Conservation (phyloP, 2,888 invertebrate genomes). For the Dicycla oo region DNA sequence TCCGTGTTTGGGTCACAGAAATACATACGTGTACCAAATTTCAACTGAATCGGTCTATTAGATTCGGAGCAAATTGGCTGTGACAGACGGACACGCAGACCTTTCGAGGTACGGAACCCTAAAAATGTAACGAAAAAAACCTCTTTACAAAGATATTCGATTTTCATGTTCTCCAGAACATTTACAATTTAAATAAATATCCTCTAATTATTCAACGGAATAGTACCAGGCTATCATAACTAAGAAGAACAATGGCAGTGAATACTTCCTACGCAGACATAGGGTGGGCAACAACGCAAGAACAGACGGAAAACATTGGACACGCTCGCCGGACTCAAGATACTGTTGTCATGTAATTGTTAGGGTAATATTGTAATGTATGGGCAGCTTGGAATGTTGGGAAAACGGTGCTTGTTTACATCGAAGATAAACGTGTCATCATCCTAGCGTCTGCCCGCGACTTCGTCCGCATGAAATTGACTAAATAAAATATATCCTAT, state of each 20-base stretch:
- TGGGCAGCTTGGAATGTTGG: constrained; percentile 5
- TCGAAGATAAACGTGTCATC: no score
- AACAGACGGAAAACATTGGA: constrained; percentile 87
- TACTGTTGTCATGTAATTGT: constrained; percentile 55
- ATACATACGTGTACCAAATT: no score
- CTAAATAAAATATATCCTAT: no score
- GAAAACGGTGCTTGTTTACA: constrained; percentile 8
- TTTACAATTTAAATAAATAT: constrained; percentile 55
- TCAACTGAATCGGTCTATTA: no score
- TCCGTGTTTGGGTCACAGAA: no score
- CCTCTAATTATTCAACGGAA: constrained; percentile 50
- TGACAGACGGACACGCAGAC: no score
- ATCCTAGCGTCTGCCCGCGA: no score
- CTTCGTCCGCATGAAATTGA: no score
- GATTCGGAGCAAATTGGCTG: no score
- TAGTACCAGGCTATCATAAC: constrained; percentile 58
- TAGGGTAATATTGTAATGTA: constrained; percentile 43
- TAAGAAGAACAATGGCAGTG: constrained; percentile 69
- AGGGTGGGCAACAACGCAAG: constrained; percentile 75
- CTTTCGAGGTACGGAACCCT: no score
- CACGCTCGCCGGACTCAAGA: constrained; percentile 74
- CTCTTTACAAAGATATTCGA: constrained; percentile 9
- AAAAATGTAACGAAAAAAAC: no score
- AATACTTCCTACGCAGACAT: constrained; percentile 77
- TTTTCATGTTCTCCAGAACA: constrained; percentile 7